These are phyloP conservation scores for Troilus luridus DNA, from an alignment of 2,888 invertebrate genomes.

Conservation along the genomic window DNA sequence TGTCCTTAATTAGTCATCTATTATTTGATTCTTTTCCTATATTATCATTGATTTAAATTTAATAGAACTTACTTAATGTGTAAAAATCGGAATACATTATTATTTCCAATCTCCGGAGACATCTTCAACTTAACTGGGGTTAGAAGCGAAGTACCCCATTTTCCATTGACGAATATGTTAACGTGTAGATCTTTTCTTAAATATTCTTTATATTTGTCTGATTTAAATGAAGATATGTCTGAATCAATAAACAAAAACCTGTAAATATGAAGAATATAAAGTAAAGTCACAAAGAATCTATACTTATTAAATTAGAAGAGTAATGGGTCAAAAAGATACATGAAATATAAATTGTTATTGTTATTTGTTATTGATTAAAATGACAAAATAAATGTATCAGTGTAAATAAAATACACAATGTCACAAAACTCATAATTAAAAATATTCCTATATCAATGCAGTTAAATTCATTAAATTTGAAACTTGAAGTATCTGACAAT, in stretches of 20 bases:
- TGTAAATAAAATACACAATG: too few species aligned
- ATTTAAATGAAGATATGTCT: slow-evolving; percentile 37
- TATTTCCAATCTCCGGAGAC: not conserved
- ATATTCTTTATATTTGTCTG: slow-evolving; percentile 55
- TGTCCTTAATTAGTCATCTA: not conserved
- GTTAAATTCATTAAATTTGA: not conserved
- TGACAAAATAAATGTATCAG: too few species aligned
- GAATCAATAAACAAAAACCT: slow-evolving; percentile 59
- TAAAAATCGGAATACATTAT: slow-evolving; percentile 25
- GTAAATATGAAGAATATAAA: not conserved
- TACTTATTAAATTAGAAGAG: not conserved
- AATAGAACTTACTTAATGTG: slow-evolving; percentile 30
- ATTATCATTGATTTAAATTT: not conserved
- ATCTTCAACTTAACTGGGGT: not conserved
- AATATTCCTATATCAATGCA: not conserved
- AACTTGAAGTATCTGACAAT: fast-evolving
- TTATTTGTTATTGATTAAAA: too few species aligned
- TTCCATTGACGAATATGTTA: slow-evolving; percentile 51
- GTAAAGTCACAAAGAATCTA: not conserved
- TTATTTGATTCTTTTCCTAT: not conserved
- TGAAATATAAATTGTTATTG: too few species aligned
- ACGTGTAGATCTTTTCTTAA: slow-evolving; percentile 52
- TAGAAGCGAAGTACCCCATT: slow-evolving; percentile 55
- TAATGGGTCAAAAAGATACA: too few species aligned
- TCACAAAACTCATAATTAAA: not conserved